Evolutionary conservation across 2,888 invertebrate genomes (phyloP).

Genomic region (Stenotaenia linearis): DNA sequence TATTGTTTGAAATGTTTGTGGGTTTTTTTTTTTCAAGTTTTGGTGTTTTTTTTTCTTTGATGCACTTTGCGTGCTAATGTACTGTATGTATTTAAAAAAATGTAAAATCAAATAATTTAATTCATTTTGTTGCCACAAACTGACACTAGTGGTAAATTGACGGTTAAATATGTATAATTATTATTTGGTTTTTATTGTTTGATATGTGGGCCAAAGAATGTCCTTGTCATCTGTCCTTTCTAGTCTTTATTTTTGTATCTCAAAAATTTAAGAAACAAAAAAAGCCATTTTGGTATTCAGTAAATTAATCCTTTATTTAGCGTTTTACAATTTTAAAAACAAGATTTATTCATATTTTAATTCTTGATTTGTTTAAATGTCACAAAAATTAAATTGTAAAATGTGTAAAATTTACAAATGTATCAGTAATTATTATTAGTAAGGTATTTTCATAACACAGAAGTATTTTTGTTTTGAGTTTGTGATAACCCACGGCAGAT

Average conservation of each 20-base stretch:
- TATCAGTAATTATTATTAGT: background rate
- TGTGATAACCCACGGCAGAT: background rate
- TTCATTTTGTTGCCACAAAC: background rate
- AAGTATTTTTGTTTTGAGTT: background rate
- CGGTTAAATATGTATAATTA: background rate
- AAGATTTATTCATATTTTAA: background rate
- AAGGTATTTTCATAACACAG: background rate
- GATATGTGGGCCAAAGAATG: conserved; percentile 2
- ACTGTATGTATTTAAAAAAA: conserved; percentile 1
- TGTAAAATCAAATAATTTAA: background rate
- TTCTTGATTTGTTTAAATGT: background rate
- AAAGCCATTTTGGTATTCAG: too few relatives aligned
- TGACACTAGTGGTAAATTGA: background rate
- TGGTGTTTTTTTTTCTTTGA: conserved; percentile 7
- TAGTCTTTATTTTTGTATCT: conserved; percentile 18
- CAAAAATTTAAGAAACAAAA: background rate
- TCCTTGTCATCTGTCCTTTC: conserved; percentile 23
- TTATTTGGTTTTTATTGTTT: background rate
- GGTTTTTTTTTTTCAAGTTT: background rate
- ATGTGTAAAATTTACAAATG: background rate
- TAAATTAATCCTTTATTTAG: background rate
- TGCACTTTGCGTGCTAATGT: conserved; percentile 5
- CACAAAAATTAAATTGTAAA: background rate
- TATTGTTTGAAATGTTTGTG: background rate
- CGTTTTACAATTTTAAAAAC: too few relatives aligned